A percentile compares a stretch with the other conserved stretches of the same genome.
Conservation (phyloP, 2,797 vertebrate species). For the Varecia variegata region DNA sequence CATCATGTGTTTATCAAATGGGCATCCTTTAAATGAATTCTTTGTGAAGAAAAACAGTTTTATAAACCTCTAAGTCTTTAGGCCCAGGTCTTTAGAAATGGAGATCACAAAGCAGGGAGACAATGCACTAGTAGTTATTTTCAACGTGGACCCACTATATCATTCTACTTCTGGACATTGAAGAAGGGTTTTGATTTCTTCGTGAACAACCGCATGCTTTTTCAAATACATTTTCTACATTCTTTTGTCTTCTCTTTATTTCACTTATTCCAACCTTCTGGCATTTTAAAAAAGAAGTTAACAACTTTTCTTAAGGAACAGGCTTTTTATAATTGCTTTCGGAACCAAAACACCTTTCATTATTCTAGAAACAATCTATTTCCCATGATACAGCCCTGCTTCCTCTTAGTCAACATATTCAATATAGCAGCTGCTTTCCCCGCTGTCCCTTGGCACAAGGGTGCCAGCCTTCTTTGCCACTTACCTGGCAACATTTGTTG, state of each 20-base stretch:
- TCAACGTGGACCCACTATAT: rapidly evolving
- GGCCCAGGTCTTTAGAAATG: neutral
- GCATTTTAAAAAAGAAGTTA: constrained; percentile 37
- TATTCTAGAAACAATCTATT: constrained; percentile 53
- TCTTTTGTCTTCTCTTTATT: neutral
- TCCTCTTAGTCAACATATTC: constrained; percentile 3
- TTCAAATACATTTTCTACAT: constrained; percentile 4
- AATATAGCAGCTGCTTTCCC: constrained; percentile 37
- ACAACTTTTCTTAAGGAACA: constrained; percentile 33
- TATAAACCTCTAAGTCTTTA: neutral
- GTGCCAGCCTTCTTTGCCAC: constrained; percentile 26
- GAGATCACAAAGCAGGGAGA: neutral
- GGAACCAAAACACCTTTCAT: constrained; percentile 42
- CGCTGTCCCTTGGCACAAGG: neutral
- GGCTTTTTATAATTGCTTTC: constrained; percentile 33
- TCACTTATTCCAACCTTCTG: constrained; percentile 2
- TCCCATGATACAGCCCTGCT: constrained; percentile 21
- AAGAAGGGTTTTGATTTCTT: neutral
- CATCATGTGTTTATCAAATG: neutral
- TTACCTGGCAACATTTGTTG: constrained; percentile 66
- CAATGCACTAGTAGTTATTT: neutral
- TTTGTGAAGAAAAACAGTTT: neutral
- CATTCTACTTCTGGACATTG: neutral
- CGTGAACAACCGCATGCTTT: neutral
- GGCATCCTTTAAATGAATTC: neutral